Evolutionary conservation across 2,888 invertebrate genomes (phyloP).

Genomic region (Pilophorus perplexus): DNA sequence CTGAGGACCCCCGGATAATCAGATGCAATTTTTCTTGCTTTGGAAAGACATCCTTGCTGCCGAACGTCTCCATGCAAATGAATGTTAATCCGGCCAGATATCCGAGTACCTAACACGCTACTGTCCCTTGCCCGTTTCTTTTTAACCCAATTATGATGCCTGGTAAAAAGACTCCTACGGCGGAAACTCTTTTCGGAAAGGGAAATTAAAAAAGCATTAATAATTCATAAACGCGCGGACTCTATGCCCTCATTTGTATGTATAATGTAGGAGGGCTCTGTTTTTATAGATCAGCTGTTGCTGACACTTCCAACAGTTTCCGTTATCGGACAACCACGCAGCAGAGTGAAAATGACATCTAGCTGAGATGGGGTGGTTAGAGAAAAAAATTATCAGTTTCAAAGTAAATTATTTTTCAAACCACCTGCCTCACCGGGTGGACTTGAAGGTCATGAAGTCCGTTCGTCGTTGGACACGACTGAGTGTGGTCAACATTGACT

Average conservation of each 20-base stretch:
- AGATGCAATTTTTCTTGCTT: constrained; percentile 20
- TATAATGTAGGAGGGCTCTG: constrained; percentile 35
- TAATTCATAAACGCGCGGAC: constrained; percentile 42
- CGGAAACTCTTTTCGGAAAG: constrained; percentile 24
- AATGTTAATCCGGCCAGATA: constrained; percentile 37
- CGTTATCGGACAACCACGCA: constrained; percentile 21
- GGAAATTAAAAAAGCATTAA: constrained; percentile 41
- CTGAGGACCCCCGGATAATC: constrained; percentile 7
- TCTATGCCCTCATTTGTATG: constrained; percentile 41
- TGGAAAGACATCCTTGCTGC: constrained; percentile 5
- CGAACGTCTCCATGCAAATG: constrained; percentile 37
- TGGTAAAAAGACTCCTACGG: constrained; percentile 28
- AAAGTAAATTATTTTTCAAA: not conserved
- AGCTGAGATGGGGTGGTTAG: not conserved
- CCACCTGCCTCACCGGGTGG: not conserved
- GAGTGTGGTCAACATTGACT: no score
- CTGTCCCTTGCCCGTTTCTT: constrained; percentile 9
- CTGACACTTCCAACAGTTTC: constrained; percentile 16
- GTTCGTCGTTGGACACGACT: no score
- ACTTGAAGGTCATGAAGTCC: no score
- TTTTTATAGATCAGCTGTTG: constrained; percentile 41
- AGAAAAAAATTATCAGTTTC: not conserved
- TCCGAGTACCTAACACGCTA: constrained; percentile 27
- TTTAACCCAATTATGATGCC: constrained; percentile 38
- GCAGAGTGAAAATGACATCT: constrained; percentile 26